These are phyloP conservation scores for Agrenia bidenticulata DNA, from an alignment of 2,888 invertebrate genomes.

Conservation along the genomic window DNA sequence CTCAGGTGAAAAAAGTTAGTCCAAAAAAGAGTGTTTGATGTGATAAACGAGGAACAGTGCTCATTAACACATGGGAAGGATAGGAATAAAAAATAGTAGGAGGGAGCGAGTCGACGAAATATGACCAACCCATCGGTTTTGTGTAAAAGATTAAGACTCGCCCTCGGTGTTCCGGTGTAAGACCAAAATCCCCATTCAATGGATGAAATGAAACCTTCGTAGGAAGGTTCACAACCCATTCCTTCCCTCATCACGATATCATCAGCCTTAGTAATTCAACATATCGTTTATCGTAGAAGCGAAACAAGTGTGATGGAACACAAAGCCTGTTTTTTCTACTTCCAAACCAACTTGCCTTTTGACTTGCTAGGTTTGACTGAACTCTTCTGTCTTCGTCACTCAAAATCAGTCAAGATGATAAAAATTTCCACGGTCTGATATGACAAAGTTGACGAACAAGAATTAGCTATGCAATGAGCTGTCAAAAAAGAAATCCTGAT, in stretches of 20 bases:
- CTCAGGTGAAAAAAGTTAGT: no score
- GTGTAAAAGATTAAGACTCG: conserved; percentile 51
- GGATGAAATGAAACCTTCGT: conserved; percentile 45
- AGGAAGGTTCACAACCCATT: conserved; percentile 40
- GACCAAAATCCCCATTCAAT: conserved; percentile 46
- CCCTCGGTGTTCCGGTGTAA: conserved; percentile 48
- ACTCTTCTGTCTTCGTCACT: conserved; percentile 22
- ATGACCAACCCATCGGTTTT: conserved; percentile 53
- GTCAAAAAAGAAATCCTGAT: conserved; percentile 22
- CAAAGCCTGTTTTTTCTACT: neutral
- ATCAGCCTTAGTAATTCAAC: conserved; percentile 6
- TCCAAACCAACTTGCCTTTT: conserved; percentile 15
- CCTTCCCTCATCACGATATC: conserved; percentile 15
- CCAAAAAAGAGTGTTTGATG: no score
- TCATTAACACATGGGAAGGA: neutral
- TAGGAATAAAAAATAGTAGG: conserved; percentile 29
- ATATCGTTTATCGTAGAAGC: neutral
- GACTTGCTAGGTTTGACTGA: neutral
- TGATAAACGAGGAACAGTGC: neutral
- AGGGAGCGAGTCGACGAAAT: conserved; percentile 47
- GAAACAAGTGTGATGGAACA: neutral
- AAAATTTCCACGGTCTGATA: conserved; percentile 20
- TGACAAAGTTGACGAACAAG: conserved; percentile 25
- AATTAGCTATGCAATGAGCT: conserved; percentile 18
- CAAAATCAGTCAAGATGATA: conserved; percentile 22